Evolutionary conservation across 2,888 invertebrate species (phyloP).

Genomic region (Melanchra persicariae): DNA sequence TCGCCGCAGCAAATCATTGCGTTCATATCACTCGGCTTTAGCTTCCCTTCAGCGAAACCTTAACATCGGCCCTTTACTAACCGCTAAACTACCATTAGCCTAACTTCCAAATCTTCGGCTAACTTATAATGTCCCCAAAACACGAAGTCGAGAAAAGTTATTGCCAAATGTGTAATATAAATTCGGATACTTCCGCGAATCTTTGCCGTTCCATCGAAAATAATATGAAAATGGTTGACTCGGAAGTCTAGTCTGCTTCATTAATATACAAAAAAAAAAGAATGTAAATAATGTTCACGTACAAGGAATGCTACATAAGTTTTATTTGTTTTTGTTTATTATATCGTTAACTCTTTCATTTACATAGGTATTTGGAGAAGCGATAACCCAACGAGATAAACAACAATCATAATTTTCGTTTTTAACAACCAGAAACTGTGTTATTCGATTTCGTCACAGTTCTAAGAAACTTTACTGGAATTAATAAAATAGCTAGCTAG

Average conservation of each 20-base stretch:
- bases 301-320: constrained; percentile 49
- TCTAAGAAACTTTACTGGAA: constrained; percentile 69
- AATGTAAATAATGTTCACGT: constrained; percentile 40
- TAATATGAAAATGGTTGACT: constrained; percentile 37
- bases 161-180: constrained; percentile 38
- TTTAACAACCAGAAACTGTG: constrained; percentile 52
- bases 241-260: constrained; percentile 40
- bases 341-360: constrained; percentile 61
- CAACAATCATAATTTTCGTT: constrained; percentile 44
- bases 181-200: constrained; percentile 34
- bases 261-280: constrained; percentile 31
- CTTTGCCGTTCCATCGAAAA: constrained; percentile 14
- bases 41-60: constrained; percentile 64
- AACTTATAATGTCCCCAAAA: constrained; percentile 48
- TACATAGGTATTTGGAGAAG: constrained; percentile 65
- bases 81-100: constrained; percentile 51
- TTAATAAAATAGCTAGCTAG: constrained; percentile 69
- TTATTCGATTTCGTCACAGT: constrained; percentile 67
- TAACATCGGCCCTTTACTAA: constrained; percentile 41
- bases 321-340: constrained; percentile 61
- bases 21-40: constrained; percentile 76
- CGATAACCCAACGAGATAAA: constrained; percentile 62
- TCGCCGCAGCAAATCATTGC: constrained; percentile 85
- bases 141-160: constrained; percentile 38
- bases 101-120: constrained; percentile 38